Percentiles rank a stretch among this genome's conserved stretches.
These are phyloP conservation scores for Conops quadrifasciatus DNA, from an alignment of 2,888 invertebrate genomes.

Conservation along the genomic window DNA sequence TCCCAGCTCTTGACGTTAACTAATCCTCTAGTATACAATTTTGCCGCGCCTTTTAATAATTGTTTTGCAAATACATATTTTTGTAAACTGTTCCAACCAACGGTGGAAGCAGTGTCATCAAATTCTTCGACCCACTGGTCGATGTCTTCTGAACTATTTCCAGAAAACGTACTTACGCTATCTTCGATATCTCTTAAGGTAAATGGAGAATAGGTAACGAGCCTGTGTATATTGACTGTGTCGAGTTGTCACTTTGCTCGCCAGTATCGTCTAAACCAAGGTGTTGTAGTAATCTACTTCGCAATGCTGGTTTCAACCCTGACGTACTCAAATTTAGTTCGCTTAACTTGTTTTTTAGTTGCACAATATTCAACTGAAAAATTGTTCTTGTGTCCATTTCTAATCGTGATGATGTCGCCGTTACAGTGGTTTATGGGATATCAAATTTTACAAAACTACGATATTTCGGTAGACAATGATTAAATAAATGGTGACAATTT, in stretches of 20 bases:
- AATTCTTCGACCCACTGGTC: constrained; percentile 33
- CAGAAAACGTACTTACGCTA: constrained; percentile 15
- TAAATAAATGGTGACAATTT: neutral
- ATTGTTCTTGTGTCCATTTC: neutral
- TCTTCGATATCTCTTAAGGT: constrained; percentile 32
- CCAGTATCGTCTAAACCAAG: neutral
- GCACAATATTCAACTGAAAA: neutral
- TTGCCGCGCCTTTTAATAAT: constrained; percentile 36
- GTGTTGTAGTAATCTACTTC: neutral
- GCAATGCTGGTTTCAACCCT: neutral
- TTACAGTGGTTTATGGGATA: neutral
- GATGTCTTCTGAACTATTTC: constrained; percentile 18
- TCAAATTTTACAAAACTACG: neutral
- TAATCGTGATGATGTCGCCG: neutral
- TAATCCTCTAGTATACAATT: constrained; percentile 20
- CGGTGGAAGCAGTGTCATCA: constrained; percentile 36
- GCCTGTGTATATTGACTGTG: neutral
- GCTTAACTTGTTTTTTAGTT: neutral
- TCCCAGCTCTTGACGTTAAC: constrained; percentile 5
- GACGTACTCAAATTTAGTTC: neutral
- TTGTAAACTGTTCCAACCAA: constrained; percentile 36
- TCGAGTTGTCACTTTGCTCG: neutral
- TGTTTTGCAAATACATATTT: too few relatives aligned
- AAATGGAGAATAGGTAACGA: constrained; percentile 3
- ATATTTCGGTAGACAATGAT: neutral